Base-by-base conservation (phyloP, 2,888 invertebrate genomes). In the Atherix ibis region DNA sequence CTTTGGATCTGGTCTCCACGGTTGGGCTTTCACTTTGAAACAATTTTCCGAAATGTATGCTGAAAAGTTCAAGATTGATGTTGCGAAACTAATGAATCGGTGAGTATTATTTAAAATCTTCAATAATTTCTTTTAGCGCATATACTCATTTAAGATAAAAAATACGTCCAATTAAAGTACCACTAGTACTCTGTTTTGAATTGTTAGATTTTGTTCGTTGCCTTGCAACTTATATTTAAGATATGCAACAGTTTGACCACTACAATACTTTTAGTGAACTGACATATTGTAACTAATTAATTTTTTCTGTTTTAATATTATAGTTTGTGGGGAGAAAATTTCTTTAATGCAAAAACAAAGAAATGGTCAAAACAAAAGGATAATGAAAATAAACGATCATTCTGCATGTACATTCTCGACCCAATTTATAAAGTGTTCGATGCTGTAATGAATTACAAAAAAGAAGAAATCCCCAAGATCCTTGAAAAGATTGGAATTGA, bases 11-110 rank as follows among this genome's bases (percentile, higher is more conserved):
- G 98, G 98, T 52, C 84, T 99, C 43, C 98, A 99, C 63, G 97
- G 98, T 44, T 99, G 98, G 98, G 98, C 97, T 32, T 99, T 98
- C 66, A 98, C 98, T 43, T 74, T 99, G 46, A 99, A 98, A 69
- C 97, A 99, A 70, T 98, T 99, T 69, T 71, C 97, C 31, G 95
- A 97, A 66, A 91, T 98, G 84, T 99, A 99, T 60, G 83, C 94
- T 19, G 87, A 87, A 58, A 98, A 97, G 67, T 99, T 99, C 75
- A 92, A 94, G 68, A 89, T 95, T 46, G 91, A 95, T 63, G 79
- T 82, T 32, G 83, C 81, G 47, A 97, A 97, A 63, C 77, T 99
- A 53, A 98, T 99, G 97, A 92, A 85, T 69, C 70, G 77, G 59
- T 59, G 42, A 54, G 59, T 50, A 4, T n/a, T n/a, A n/a, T n/a